phyloP scores from a whole-genome alignment of 2,888 invertebrate genomes.

The Meteorus colon region DNA sequence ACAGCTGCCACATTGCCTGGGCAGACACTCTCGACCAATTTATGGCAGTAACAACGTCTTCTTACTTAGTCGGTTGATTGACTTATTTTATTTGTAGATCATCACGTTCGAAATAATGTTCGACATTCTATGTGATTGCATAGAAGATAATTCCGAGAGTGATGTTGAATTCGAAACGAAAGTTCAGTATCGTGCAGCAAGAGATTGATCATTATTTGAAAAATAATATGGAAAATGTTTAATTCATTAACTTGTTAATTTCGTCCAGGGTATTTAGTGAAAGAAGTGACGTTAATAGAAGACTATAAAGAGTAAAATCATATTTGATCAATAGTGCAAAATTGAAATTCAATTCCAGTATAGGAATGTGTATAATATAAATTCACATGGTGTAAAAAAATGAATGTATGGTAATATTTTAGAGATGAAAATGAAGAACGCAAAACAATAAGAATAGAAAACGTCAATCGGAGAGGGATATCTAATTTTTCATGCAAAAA shows the following conservation, averaged over 20 bases:
- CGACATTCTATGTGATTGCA: too few relatives aligned
- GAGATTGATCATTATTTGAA: background rate
- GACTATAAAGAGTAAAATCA: background rate
- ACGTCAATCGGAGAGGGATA: constrained; percentile 26
- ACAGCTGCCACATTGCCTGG: constrained; percentile 61
- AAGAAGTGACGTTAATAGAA: background rate
- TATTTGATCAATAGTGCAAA: background rate
- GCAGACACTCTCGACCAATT: constrained; percentile 70
- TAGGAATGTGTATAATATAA: constrained; percentile 49
- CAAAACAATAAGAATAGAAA: constrained; percentile 14
- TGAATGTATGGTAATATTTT: constrained; percentile 48
- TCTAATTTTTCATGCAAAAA: constrained; percentile 45
- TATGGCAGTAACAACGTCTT: constrained; percentile 70
- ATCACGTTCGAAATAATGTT: background rate
- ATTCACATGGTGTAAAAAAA: constrained; percentile 49
- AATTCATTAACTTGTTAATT: background rate
- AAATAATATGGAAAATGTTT: background rate
- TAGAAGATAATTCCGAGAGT: background rate
- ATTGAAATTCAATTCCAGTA: constrained; percentile 5
- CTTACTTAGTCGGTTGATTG: constrained; percentile 57
- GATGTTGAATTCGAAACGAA: background rate
- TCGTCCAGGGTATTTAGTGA: background rate
- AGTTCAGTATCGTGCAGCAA: background rate
- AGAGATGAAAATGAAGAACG: constrained; percentile 30
- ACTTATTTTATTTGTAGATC: constrained; percentile 54